Base-by-base conservation (phyloP, 2,888 invertebrate genomes). In the Drosophila pegasa region DNA sequence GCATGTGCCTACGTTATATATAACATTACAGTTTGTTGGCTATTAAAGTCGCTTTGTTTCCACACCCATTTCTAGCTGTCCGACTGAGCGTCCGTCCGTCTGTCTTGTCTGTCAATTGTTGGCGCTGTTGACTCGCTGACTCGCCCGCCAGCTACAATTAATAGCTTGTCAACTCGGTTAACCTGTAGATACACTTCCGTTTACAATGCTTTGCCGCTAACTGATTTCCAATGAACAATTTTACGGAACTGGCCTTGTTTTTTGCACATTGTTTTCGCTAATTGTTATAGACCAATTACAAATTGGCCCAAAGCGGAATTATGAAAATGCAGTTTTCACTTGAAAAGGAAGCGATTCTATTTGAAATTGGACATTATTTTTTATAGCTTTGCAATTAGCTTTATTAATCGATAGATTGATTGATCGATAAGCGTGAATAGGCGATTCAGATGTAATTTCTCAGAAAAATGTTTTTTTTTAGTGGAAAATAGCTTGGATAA, bases 221-320 rank as follows among this genome's bases (percentile, higher is more conserved):
- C 84, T 80, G 73, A 86, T 84, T 80, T 75, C 56, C 72, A 75
- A 70, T 80, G 71, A 73, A 74, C 60, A 71, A 37, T 62, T 68
- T 68, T 22, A 68, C 88, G 88, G 85, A 85, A 85, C 87, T 85
- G 68, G 73, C 85, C 85, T 85, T 77, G 83, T 40, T 45, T 40
- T 45, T 31, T 20, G 31, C 31, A 37, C 22, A 54, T 45, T 59
- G 41, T 48, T 33, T 58, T 31, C 35, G 27, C 33, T 22, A 35
- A 48, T 68, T 62, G 51, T 47, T 35, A 59, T 18, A 33, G 31
- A 18, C 25, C 33, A 40, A 38, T 38, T 20, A 47, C 25, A 10
- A 43, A 43, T 51, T 31, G 41, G 10, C n/a, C 10, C 8, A 16
- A 41, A 41, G 3, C 20, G 41, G 41, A 18, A 38, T 16, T 29